Conservation (phyloP, 2,888 invertebrate species). For the Anthrax anthrax region DNA sequence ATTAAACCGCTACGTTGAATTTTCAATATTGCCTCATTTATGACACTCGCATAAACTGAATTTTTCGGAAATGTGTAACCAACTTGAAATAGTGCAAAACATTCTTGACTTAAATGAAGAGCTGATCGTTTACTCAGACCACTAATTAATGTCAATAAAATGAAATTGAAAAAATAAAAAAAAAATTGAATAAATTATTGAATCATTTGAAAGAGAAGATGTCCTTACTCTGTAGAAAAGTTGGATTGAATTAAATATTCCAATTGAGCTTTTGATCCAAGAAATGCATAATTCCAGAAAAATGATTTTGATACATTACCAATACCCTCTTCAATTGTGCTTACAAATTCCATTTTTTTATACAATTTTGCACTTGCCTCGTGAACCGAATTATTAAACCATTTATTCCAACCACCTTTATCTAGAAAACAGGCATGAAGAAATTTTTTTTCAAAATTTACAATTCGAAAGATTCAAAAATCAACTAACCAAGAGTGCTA, state of each 20-base stretch:
- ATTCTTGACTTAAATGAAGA: constrained; percentile 58
- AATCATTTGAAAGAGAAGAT: background rate
- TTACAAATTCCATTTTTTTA: constrained; percentile 51
- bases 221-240: constrained; percentile 43
- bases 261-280: constrained; percentile 56
- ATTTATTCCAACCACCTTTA: constrained; percentile 59
- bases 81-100: constrained; percentile 58
- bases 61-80: constrained; percentile 48
- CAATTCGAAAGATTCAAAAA: too few species aligned
- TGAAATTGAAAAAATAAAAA: background rate
- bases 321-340: constrained; percentile 50
- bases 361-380: constrained; percentile 44
- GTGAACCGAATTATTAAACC: constrained; percentile 59
- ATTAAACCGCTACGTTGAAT: constrained; percentile 54
- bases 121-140: constrained; percentile 42
- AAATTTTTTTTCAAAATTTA: too few species aligned
- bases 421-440: constrained; percentile 42
- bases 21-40: constrained; percentile 45
- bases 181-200: too few species aligned
- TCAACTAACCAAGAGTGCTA: constrained; percentile 49
- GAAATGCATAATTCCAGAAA: constrained; percentile 64
- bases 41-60: constrained; percentile 46
- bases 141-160: constrained; percentile 21
- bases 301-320: constrained; percentile 59
- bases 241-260: constrained; percentile 60